A percentile compares a stretch with the other conserved stretches of the same genome.
Conservation (phyloP, 2,888 invertebrate species). For the Thymelicus lineola region DNA sequence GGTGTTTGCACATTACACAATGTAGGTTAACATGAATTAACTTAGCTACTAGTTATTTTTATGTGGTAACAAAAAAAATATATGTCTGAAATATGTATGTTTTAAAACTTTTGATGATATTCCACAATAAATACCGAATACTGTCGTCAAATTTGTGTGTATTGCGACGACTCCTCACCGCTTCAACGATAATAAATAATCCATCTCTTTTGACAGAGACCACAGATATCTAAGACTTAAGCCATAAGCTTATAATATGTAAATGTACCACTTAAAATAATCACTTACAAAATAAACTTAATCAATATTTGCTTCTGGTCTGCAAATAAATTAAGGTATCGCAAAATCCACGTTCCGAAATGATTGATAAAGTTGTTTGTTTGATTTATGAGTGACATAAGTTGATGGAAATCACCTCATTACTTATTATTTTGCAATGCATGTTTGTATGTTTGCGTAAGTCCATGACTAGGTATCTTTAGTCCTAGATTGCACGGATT, state of each 20-base stretch:
- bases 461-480: conserved; percentile 13
- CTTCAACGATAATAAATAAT: no score
- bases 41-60: no score
- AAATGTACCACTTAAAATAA: not conserved
- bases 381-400: conserved; percentile 32
- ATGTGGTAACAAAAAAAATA: no score
- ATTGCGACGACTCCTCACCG: no score
- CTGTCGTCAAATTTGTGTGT: no score
- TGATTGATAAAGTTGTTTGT: conserved; percentile 30
- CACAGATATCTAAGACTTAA: no score
- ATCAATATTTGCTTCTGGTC: conserved; percentile 1
- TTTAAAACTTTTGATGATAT: no score
- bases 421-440: conserved; percentile 31
- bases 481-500: conserved; percentile 21
- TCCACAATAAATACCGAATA: no score
- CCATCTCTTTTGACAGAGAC: no score
- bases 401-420: conserved; percentile 32
- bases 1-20: no score
- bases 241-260: not conserved
- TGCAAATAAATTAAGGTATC: conserved; percentile 19
- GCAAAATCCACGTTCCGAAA: conserved; percentile 18
- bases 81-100: no score
- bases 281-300: not conserved
- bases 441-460: conserved; percentile 20
- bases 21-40: no score